Evolutionary conservation across 2,113 vertebrate genomes (phyloP), one percentile per base, ranked within the genome.

Genomic region (Apodemus speciosus): DNA sequence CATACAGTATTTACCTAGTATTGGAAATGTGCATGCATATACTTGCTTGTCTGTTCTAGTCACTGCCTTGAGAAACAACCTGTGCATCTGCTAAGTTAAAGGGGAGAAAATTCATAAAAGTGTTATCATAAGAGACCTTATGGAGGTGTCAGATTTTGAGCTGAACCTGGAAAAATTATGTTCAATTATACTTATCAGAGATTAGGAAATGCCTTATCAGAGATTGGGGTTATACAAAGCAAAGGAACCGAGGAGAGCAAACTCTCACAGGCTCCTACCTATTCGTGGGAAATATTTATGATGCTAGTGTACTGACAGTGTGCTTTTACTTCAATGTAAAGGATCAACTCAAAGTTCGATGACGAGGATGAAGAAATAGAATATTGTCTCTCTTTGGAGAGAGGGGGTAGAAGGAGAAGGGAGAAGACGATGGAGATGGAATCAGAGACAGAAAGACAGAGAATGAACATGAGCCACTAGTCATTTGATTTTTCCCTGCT

Each of bases 1-100:
- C 73, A 27, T 49, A 56, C 56, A 89, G 9, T 18, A 93, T 91
- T 85, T 84, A 72, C 56, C 27, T 23, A 75, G 62, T 20, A 81
- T 92, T 79, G 85, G 14, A 68, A 95, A 95, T n/a, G 2, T 68
- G 10, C 18, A 38, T 51, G n/a, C n/a, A 81, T 4, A 20, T 83
- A 90, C 72, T 91, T 87, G 16, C 35, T 89, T 89, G 43, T 95
- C 89, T 77, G 72, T 89, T 92, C 15, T 49, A 64, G 15, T 92
- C 35, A 7, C 38, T 93, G 68, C 53, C 77, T 92, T 85, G 85
- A 85, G 46, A 79, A 60, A 77, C 62, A 72, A 80, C 92, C 27
- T 84, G 32, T 9, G 38, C 91, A 27, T 94, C 60, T 93, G 51
- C 51, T 79, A 83, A 58, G 40, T 71, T 66, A 20, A 92, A 85